phyloP scores from a whole-genome alignment of 1,140 invertebrate genomes.

The Pogonomyrmex californicus region DNA sequence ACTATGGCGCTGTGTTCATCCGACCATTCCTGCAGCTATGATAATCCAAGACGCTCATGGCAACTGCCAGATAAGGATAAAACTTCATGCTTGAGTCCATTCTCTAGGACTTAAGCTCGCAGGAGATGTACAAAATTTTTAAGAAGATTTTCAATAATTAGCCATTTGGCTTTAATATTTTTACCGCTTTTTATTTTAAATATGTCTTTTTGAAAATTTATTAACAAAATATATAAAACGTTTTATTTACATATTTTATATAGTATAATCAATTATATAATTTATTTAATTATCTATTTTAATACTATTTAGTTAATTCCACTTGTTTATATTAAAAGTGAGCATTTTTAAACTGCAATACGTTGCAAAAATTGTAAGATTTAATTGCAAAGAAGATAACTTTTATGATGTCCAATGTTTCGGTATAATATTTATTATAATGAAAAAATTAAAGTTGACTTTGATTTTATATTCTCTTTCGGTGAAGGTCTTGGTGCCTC shows the following conservation, averaged over 20 bases:
- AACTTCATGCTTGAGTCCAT: background rate
- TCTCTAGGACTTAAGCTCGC: background rate
- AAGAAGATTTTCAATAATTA: background rate
- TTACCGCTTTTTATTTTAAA: background rate
- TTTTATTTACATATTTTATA: background rate
- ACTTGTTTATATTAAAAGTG: background rate
- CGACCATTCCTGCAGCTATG: constrained; percentile 22
- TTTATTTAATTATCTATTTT: background rate
- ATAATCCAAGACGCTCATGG: constrained; percentile 38
- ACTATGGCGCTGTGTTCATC: constrained; percentile 59
- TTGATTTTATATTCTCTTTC: constrained; percentile 42
- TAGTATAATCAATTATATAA: background rate
- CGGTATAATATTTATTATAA: background rate
- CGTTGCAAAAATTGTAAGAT: background rate
- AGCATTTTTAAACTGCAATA: background rate
- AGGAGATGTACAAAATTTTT: background rate
- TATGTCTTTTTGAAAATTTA: background rate
- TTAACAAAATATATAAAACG: background rate
- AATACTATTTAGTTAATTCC: background rate
- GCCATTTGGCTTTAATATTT: background rate
- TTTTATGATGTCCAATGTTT: background rate
- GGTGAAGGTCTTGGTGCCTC: background rate
- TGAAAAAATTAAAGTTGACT: background rate
- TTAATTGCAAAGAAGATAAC: background rate
- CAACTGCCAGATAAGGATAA: constrained; percentile 48